phyloP scores from a whole-genome alignment of 2,888 invertebrate species.

The Clanis bilineata region DNA sequence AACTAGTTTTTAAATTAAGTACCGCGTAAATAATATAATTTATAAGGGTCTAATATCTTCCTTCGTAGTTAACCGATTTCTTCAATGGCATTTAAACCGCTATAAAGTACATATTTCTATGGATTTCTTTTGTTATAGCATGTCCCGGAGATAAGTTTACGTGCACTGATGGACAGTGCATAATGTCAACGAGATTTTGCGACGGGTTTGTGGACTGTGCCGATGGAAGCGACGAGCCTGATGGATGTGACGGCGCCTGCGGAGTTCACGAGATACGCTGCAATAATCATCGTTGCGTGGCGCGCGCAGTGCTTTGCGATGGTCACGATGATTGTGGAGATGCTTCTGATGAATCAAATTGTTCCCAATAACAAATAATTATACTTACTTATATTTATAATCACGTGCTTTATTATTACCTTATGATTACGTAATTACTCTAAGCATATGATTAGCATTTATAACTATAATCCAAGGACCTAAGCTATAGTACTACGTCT shows the following conservation, averaged over 20 bases:
- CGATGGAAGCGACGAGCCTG: slow-evolving; percentile 87
- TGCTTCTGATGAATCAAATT: slow-evolving; percentile 84
- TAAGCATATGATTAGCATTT: no score
- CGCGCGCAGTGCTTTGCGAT: slow-evolving; percentile 83
- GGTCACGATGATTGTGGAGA: slow-evolving; percentile 85
- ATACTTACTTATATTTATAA: not conserved
- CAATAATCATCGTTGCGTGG: slow-evolving; percentile 83
- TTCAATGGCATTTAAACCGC: no score
- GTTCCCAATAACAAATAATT: slow-evolving; percentile 36
- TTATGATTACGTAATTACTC: no score
- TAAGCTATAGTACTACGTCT: no score
- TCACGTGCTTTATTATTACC: no score
- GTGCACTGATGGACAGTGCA: slow-evolving; percentile 86
- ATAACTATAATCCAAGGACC: no score
- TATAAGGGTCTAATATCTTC: no score
- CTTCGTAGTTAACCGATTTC: no score
- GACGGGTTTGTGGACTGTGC: slow-evolving; percentile 86
- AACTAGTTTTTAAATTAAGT: no score
- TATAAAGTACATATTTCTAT: not conserved
- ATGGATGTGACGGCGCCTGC: slow-evolving; percentile 78
- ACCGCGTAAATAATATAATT: no score
- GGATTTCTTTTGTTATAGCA: slow-evolving; percentile 47
- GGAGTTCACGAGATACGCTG: slow-evolving; percentile 74
- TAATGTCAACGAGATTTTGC: slow-evolving; percentile 84
- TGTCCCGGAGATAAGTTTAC: slow-evolving; percentile 74